These are phyloP conservation scores for Sialia sialis DNA, from an alignment of 2,113 vertebrate genomes.

Conservation along the genomic window DNA sequence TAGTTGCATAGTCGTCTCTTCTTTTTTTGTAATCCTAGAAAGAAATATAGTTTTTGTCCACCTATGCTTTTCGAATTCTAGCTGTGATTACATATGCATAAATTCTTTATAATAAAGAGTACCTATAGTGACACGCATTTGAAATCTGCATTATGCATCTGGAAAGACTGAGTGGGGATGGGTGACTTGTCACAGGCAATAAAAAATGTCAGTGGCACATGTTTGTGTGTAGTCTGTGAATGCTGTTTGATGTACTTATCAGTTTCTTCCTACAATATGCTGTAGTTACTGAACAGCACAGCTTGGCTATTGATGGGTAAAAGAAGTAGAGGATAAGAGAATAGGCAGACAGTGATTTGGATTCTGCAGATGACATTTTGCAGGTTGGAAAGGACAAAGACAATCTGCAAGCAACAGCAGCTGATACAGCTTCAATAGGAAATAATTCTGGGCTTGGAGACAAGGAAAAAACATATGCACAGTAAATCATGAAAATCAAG, in stretches of 20 bases:
- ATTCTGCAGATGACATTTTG: slow-evolving; percentile 58
- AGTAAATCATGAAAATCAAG: slow-evolving; percentile 48
- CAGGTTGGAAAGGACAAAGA: slow-evolving; percentile 65
- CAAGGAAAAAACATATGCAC: background rate
- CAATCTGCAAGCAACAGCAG: slow-evolving; percentile 36
- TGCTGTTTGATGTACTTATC: slow-evolving; percentile 62
- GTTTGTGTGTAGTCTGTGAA: slow-evolving; percentile 45
- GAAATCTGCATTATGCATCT: slow-evolving; percentile 37
- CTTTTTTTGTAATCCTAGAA: background rate
- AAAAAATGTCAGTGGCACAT: background rate
- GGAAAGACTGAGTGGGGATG: background rate
- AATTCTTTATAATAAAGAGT: background rate
- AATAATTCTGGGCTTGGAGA: slow-evolving; percentile 51
- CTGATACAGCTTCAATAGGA: slow-evolving; percentile 36
- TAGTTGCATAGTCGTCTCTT: background rate
- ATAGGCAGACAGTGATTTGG: slow-evolving; percentile 50
- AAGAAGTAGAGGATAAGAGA: slow-evolving; percentile 54
- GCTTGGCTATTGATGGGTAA: slow-evolving; percentile 48
- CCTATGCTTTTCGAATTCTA: background rate
- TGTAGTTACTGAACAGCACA: slow-evolving; percentile 10
- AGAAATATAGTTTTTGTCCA: background rate
- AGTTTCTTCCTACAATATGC: slow-evolving; percentile 51
- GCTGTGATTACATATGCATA: background rate
- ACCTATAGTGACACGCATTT: background rate
- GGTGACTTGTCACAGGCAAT: slow-evolving; percentile 41